Evolutionary conservation across 2,888 invertebrate genomes (phyloP).

Genomic region (Altica lythri): DNA sequence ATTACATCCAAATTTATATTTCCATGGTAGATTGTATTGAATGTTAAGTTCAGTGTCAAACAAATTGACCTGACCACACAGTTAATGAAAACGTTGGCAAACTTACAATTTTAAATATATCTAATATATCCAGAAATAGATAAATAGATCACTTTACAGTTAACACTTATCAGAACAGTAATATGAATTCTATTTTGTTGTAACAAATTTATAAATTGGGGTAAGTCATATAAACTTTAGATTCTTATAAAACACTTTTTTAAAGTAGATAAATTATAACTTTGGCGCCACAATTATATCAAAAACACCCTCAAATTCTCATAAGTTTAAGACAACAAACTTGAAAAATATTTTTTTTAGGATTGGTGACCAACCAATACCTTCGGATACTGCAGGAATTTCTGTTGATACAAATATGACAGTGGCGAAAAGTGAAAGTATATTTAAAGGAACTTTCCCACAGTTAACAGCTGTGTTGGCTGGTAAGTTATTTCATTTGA

Average conservation of each 20-base stretch:
- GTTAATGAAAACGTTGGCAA: too few species aligned
- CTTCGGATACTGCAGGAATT: background rate
- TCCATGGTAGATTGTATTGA: too few species aligned
- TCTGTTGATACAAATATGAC: conserved; percentile 7
- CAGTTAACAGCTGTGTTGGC: conserved; percentile 50
- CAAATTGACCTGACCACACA: too few species aligned
- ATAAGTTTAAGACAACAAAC: background rate
- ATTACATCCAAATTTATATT: too few species aligned
- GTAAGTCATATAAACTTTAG: background rate
- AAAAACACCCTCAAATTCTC: background rate
- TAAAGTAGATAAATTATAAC: too few species aligned
- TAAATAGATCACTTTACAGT: too few species aligned
- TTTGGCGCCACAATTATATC: too few species aligned
- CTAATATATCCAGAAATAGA: too few species aligned
- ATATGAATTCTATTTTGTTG: background rate
- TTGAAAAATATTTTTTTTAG: conserved; percentile 4
- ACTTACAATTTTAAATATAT: too few species aligned
- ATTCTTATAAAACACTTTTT: background rate
- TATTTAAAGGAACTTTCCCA: conserved; percentile 49
- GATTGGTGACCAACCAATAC: background rate
- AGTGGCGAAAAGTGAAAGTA: conserved; percentile 41
- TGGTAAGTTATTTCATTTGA: conserved; percentile 41
- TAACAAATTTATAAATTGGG: background rate
- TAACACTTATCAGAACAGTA: background rate
- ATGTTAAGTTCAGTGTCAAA: too few species aligned